phyloP scores from a whole-genome alignment of 2,797 vertebrate genomes.

The Salarias fasciatus region DNA sequence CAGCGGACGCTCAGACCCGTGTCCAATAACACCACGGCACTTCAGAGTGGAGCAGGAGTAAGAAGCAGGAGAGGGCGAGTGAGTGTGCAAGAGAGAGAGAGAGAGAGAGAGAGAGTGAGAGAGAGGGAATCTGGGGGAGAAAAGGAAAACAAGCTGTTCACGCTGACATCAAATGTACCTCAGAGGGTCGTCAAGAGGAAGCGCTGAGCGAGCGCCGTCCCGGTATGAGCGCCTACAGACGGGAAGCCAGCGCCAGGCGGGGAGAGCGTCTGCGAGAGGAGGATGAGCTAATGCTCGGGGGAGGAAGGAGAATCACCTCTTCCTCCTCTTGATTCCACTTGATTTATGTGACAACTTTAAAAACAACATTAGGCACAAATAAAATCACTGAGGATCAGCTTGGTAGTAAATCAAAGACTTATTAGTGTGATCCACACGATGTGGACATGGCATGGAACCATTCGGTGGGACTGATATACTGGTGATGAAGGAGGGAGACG shows the following conservation, averaged over 20 bases:
- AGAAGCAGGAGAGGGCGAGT: slow-evolving; percentile 39
- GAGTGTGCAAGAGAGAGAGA: slow-evolving; percentile 52
- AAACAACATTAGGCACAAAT: slow-evolving; percentile 74
- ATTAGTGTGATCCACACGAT: slow-evolving; percentile 54
- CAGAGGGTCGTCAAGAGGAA: slow-evolving; percentile 80
- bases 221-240: slow-evolving; percentile 65
- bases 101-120: slow-evolving; percentile 27
- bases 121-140: slow-evolving; percentile 51
- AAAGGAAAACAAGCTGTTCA: slow-evolving; percentile 73
- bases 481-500: slow-evolving; percentile 36
- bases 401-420: slow-evolving; percentile 67
- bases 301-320: slow-evolving; percentile 61
- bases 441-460: slow-evolving; percentile 36
- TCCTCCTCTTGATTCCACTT: slow-evolving; percentile 63
- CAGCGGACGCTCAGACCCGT: slow-evolving; percentile 55
- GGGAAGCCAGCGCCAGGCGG: slow-evolving; percentile 66
- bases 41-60: slow-evolving; percentile 63
- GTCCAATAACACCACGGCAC: slow-evolving; percentile 62
- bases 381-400: slow-evolving; percentile 63
- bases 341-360: slow-evolving; percentile 76
- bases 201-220: slow-evolving; percentile 62
- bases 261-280: slow-evolving; percentile 56
- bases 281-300: slow-evolving; percentile 73
- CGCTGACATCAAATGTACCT: slow-evolving; percentile 79
- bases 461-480: slow-evolving; percentile 25